Evolutionary conservation across 2,797 vertebrate species (phyloP).

Genomic region (Aselliscus stoliczkanus): DNA sequence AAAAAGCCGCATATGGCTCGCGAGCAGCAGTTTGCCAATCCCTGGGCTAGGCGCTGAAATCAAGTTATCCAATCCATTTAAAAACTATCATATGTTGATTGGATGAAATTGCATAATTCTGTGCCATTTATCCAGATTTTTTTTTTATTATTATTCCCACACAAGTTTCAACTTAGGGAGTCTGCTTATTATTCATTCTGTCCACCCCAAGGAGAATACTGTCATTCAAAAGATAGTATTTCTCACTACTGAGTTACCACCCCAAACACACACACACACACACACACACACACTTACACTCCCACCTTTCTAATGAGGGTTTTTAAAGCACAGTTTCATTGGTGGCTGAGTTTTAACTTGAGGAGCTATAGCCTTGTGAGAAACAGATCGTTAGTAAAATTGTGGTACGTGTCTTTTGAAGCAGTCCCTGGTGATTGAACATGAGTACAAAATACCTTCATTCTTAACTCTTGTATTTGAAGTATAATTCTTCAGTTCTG

Average conservation of each 20-base stretch:
- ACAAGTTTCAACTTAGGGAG: not conserved
- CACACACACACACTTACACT: not conserved
- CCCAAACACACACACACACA: too few relatives aligned
- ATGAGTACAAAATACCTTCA: not conserved
- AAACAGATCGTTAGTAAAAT: not conserved
- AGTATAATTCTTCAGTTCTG: not conserved
- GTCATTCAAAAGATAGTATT: not conserved
- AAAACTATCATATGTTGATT: not conserved
- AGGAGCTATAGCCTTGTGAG: not conserved
- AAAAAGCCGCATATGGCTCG: too few relatives aligned
- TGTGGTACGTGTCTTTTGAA: not conserved
- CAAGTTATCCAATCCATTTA: not conserved
- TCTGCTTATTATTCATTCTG: not conserved
- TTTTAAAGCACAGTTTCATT: not conserved
- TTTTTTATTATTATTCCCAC: not conserved
- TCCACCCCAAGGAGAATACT: not conserved
- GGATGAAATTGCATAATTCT: not conserved
- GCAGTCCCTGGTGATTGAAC: not conserved
- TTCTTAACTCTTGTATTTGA: not conserved
- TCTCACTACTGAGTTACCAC: not conserved
- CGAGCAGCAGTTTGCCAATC: too few relatives aligned
- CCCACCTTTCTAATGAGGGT: not conserved
- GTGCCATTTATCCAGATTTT: not conserved
- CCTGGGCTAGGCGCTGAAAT: too few relatives aligned
- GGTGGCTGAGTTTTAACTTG: not conserved